Evolutionary conservation across 2,113 vertebrate genomes (phyloP), one percentile per base, ranked within the genome.

Genomic region (Corvus cornix): DNA sequence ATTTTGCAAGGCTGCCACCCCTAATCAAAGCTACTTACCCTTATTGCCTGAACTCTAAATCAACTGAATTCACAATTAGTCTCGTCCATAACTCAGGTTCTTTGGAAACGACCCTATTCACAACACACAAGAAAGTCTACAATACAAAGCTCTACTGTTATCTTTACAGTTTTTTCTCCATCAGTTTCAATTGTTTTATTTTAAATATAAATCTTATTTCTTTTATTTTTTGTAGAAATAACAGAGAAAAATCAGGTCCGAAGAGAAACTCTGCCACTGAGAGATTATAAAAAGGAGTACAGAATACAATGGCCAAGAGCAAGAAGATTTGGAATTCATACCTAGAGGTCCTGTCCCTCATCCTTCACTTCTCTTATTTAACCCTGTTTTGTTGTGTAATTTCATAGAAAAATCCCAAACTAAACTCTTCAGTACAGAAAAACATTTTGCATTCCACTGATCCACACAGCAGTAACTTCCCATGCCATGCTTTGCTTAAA

Each of bases 261-360:
- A 60, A 62, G 17, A 78, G 23, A 93, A 87, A 79, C 11, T 24
- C 37, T 44, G 44, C 9, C 16, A n/a, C 21, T 37, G 37, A 33
- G 44, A 75, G n/a, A 49, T 48, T 18, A 68, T 7, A 39, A 68
- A 55, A 7, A 64, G 19, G 12, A 66, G 8, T 3, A 19, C 10
- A 58, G 59, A 75, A 78, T 39, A 49, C 28, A 77, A 9, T 1
- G 26, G 48, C 21, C 5, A 52, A n/a, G 7, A 69, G 81, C 31
- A 87, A 58, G 11, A 55, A 67, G n/a, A 77, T 16, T 6, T 59
- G 11, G 74, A 70, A 66, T 22, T 28, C 13, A 31, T 35, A 63
- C 19, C 39, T 39, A 13, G 0, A 2, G 24, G 33, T 63, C 31
- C 35, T 7, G 2, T 28, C 28, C 16, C 5, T 39, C 16, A 0